Percentiles rank a stretch among this genome's conserved stretches.
These are phyloP conservation scores for Rhabditoides inermis DNA, from an alignment of 2,888 invertebrate species.

Conservation along the genomic window DNA sequence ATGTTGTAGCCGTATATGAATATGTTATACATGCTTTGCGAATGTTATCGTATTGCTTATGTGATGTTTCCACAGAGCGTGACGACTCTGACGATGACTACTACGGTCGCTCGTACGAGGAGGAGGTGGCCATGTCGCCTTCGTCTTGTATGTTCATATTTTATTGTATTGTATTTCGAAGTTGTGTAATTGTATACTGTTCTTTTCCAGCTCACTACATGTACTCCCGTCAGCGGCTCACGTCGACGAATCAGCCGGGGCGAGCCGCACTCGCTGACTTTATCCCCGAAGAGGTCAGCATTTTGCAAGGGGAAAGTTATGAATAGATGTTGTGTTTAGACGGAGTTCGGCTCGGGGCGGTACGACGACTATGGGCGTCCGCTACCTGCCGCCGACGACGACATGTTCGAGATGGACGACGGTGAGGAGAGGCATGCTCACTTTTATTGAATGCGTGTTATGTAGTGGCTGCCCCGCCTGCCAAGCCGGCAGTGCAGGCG, in stretches of 20 bases:
- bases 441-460: no score
- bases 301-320: not conserved
- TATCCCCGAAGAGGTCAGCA: slow-evolving; percentile 11
- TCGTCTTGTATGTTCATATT: slow-evolving; percentile 12
- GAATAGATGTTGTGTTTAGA: no score
- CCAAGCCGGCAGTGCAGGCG: no score
- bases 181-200: not conserved
- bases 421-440: no score
- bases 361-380: no score
- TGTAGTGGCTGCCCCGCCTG: no score
- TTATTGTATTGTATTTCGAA: not conserved
- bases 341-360: no score
- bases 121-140: slow-evolving; percentile 25
- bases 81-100: slow-evolving; percentile 39
- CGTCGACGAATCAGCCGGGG: slow-evolving; percentile 20
- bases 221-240: slow-evolving; percentile 23
- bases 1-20: not conserved
- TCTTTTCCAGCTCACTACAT: slow-evolving; percentile 29
- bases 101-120: slow-evolving; percentile 36
- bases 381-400: slow-evolving; percentile 10
- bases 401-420: slow-evolving; percentile 28
- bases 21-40: not conserved
- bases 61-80: slow-evolving; percentile 17
- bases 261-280: not conserved
- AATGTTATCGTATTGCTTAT: not conserved